Evolutionary conservation across 2,888 invertebrate genomes (phyloP).

Genomic region (Lepidochrysops patricia): DNA sequence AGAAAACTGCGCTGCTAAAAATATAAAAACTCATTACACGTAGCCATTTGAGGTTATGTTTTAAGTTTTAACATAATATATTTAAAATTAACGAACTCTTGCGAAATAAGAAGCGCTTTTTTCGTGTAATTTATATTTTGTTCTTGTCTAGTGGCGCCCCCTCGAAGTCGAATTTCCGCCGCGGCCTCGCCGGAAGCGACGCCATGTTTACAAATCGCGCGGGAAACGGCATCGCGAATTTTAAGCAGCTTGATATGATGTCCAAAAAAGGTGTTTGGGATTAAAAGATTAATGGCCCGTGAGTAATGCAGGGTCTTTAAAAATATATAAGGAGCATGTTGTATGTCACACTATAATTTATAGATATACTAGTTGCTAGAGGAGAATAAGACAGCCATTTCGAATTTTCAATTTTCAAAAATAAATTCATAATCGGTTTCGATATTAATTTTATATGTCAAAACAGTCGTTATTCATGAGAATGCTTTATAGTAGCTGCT

Average conservation of each 20-base stretch:
- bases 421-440: too few relatives aligned
- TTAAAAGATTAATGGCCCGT: slow-evolving; percentile 7
- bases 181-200: slow-evolving; percentile 62
- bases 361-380: too few relatives aligned
- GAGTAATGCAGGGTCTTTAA: neutral
- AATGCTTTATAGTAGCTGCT: neutral
- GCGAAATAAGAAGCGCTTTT: neutral
- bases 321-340: too few relatives aligned
- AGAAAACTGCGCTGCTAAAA: too few relatives aligned
- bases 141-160: slow-evolving; percentile 17
- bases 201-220: slow-evolving; percentile 72
- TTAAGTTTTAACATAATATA: too few relatives aligned
- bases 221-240: slow-evolving; percentile 62
- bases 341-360: too few relatives aligned
- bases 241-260: slow-evolving; percentile 53
- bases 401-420: too few relatives aligned
- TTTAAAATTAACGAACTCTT: neutral
- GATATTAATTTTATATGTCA: too few relatives aligned
- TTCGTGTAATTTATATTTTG: slow-evolving; percentile 4
- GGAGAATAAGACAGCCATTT: too few relatives aligned
- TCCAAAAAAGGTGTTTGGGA: slow-evolving; percentile 30
- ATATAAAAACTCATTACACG: too few relatives aligned
- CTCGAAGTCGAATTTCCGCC: slow-evolving; percentile 61
- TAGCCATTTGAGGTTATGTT: too few relatives aligned
- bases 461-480: neutral